A percentile compares a stretch with the other conserved stretches of the same genome.
phyloP scores from a whole-genome alignment of 2,888 invertebrate genomes.

The Eupithecia subumbrata region DNA sequence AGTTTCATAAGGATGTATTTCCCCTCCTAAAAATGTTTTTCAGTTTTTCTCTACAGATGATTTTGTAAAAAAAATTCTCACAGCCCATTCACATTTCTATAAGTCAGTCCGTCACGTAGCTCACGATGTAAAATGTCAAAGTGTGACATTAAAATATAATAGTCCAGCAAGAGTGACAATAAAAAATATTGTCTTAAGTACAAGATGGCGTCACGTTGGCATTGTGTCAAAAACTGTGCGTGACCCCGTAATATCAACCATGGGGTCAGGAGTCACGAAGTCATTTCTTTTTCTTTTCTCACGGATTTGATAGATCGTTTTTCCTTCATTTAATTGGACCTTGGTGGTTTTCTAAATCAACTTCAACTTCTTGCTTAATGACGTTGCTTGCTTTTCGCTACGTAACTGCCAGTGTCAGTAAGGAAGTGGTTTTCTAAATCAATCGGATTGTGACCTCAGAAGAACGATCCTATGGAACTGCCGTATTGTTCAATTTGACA shows the following conservation, averaged over 20 bases:
- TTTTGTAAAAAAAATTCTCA: neutral
- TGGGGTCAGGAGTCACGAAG: constrained; percentile 21
- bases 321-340: neutral
- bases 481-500: no score
- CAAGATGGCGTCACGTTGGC: constrained; percentile 15
- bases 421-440: no score
- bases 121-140: constrained; percentile 6
- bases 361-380: no score
- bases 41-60: neutral
- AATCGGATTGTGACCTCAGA: no score
- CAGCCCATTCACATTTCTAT: neutral
- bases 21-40: neutral
- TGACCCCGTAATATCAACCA: constrained; percentile 15
- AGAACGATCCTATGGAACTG: no score
- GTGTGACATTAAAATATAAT: neutral
- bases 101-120: neutral
- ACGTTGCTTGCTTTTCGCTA: no score
- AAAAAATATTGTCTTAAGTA: constrained; percentile 16
- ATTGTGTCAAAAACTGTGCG: constrained; percentile 20
- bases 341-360: neutral
- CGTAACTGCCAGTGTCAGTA: no score
- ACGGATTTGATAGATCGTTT: neutral
- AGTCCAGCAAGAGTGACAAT: constrained; percentile 2
- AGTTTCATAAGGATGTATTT: neutral
- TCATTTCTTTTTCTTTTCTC: constrained; percentile 9